A percentile compares a stretch with the other conserved stretches of the same genome.
phyloP scores from a whole-genome alignment of 2,113 vertebrate species.

The Nerophis lumbriciformis region DNA sequence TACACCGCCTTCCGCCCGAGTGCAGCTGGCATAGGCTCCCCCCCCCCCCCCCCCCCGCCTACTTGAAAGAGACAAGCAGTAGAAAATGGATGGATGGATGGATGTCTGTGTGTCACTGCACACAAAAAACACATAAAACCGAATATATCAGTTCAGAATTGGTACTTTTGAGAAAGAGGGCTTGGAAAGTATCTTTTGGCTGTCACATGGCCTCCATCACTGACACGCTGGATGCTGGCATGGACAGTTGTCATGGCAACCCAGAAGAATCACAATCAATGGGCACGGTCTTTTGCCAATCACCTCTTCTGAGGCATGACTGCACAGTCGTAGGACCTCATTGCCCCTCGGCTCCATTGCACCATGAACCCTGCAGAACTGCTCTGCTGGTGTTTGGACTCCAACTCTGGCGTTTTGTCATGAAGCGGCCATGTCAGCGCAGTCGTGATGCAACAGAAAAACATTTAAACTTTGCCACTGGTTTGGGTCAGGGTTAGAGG shows the following conservation, averaged over 20 bases:
- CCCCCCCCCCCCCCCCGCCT: too few species aligned
- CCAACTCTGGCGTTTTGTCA: conserved; percentile 18
- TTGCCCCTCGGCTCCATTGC: conserved; percentile 38
- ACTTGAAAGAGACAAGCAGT: too few species aligned
- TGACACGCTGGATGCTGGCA: conserved; percentile 25
- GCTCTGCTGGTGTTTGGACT: conserved; percentile 14
- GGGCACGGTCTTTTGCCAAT: conserved; percentile 48
- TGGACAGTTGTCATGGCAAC: conserved; percentile 64
- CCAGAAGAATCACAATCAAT: conserved; percentile 56
- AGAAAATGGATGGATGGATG: too few species aligned
- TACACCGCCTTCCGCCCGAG: too few species aligned
- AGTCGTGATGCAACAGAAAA: conserved; percentile 16
- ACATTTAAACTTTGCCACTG: conserved; percentile 3
- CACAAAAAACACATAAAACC: too few species aligned
- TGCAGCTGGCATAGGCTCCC: too few species aligned
- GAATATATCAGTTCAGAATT: too few species aligned
- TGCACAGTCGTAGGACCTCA: conserved; percentile 34
- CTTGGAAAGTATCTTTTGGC: conserved; percentile 17
- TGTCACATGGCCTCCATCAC: conserved; percentile 28
- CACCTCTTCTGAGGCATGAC: conserved; percentile 59
- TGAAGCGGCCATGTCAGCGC: conserved; percentile 23
- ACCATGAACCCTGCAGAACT: conserved; percentile 31
- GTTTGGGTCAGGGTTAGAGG: neutral
- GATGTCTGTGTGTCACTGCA: too few species aligned
- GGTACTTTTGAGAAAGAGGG: conserved; percentile 16